These are phyloP conservation scores for Anastrepha ludens DNA, from an alignment of 1,140 invertebrate genomes.

Conservation along the genomic window DNA sequence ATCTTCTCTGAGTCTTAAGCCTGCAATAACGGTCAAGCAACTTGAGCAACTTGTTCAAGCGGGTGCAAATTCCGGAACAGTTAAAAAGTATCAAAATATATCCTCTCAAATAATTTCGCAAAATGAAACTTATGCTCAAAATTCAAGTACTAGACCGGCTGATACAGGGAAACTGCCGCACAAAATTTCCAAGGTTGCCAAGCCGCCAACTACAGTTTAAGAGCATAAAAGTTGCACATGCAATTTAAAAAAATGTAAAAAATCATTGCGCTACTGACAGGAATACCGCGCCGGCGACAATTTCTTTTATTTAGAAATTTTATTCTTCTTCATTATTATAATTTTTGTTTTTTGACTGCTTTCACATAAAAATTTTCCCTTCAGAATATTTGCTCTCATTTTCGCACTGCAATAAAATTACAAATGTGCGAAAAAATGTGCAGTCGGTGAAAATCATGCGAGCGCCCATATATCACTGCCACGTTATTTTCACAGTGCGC, in stretches of 20 bases:
- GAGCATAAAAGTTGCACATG: not conserved
- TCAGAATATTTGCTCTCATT: constrained; percentile 28
- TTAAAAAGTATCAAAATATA: too few species aligned
- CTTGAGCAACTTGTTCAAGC: too few species aligned
- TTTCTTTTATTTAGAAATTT: not conserved
- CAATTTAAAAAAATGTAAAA: not conserved
- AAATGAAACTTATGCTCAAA: too few species aligned
- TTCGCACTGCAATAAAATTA: constrained; percentile 25
- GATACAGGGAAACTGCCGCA: too few species aligned
- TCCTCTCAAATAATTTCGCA: too few species aligned
- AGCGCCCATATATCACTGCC: constrained; percentile 31
- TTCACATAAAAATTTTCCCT: constrained; percentile 2
- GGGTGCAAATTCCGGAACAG: too few species aligned
- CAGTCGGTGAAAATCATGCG: constrained; percentile 36
- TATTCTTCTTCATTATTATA: not conserved
- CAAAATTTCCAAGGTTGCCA: not conserved
- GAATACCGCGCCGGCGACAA: not conserved
- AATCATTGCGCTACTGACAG: not conserved
- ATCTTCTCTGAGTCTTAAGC: too few species aligned
- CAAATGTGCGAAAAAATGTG: constrained; percentile 50
- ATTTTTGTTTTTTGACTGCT: not conserved
- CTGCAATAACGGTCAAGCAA: too few species aligned
- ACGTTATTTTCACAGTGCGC: constrained; percentile 14
- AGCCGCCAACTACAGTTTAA: not conserved
- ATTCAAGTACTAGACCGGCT: too few species aligned